Percentiles rank a stretch among this genome's conserved stretches.
phyloP scores from a whole-genome alignment of 2,797 vertebrate species.

The Leucoraja ocellata region DNA sequence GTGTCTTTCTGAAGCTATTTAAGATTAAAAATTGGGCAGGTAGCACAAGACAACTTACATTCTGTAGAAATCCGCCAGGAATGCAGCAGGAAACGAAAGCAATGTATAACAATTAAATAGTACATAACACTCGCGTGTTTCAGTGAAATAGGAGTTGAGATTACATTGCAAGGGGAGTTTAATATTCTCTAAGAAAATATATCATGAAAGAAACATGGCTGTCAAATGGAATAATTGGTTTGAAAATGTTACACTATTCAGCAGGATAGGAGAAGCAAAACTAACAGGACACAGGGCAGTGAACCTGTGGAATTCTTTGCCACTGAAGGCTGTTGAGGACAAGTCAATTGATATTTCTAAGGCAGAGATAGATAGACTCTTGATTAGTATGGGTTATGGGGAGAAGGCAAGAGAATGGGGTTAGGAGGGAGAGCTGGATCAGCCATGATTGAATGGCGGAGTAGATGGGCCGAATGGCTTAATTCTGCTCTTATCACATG shows the following conservation, averaged over 20 bases:
- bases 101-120: neutral
- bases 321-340: no score
- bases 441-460: no score
- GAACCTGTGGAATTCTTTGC: no score
- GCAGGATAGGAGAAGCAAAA: neutral
- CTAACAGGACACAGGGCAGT: neutral
- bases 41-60: slow-evolving; percentile 51
- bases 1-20: neutral
- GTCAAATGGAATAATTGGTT: neutral
- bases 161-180: neutral
- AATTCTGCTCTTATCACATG: no score
- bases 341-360: no score
- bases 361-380: no score
- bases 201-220: neutral
- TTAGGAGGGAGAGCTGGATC: no score
- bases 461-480: no score
- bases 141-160: neutral
- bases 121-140: neutral
- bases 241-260: neutral
- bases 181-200: neutral
- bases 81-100: slow-evolving; percentile 46
- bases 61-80: slow-evolving; percentile 55
- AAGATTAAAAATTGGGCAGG: neutral
- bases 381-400: no score
- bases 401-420: no score